Evolutionary conservation across 2,888 invertebrate genomes (phyloP), one percentile per base, ranked within the genome.

Genomic region (Caenorhabditis sulstoni): DNA sequence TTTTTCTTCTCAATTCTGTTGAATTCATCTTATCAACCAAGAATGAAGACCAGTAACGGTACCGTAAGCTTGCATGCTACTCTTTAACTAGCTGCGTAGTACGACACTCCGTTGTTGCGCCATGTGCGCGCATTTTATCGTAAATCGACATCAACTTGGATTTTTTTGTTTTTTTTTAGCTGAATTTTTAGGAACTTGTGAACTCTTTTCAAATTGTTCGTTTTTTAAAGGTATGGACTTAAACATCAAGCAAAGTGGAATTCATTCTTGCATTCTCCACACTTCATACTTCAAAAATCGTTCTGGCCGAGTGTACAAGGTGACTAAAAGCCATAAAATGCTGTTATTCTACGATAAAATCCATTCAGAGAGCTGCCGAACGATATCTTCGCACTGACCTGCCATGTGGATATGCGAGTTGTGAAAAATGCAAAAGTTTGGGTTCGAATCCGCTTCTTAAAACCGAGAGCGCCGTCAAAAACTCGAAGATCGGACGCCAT

Each of bases 331-430:
- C n/a, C n/a, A n/a, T n/a, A n/a, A n/a, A n/a, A n/a, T n/a, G n/a
- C n/a, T n/a, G n/a, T n/a, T n/a, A n/a, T n/a, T n/a, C n/a, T n/a
- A n/a, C n/a, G n/a, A n/a, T n/a, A n/a, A n/a, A 20, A 22, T 16
- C 12, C 44, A 76, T 88, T 76, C 45, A 89, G 89, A 76, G 83
- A 29, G 84, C 86, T 3, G 79, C 82, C 44, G 89, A 89, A 61
- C 70, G 84, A n/a, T 89, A 89, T 71, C 79, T 89, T 4, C 82
- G 89, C 22, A 85, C 84, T 37, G 88, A 88, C 67, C 77, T 88
- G 45, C 74, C 87, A 3, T 89, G 89, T 47, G 89, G 89, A 5
- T 68, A 83, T 50, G 53, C 58, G 49, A 16, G 50, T 0, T 79
- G 80, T 55, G 35, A 55, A 55, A 57, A 79, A 45, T 81, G 83